A percentile compares a stretch with the other conserved stretches of the same genome.
Conservation (phyloP, 2,113 vertebrate species). For the Poeciliopsis turrubarensis region DNA sequence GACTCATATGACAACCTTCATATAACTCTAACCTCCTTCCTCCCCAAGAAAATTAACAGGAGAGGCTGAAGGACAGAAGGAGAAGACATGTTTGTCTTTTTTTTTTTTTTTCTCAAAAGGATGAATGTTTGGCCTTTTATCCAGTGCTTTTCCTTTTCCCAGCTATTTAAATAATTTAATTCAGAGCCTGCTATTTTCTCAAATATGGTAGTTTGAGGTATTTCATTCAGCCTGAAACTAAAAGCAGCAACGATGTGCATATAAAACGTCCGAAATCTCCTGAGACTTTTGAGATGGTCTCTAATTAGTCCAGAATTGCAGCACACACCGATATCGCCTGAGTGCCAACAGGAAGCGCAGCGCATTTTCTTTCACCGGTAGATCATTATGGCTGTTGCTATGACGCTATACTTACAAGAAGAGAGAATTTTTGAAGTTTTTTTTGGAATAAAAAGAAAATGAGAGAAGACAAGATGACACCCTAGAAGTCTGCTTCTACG, state of each 20-base stretch:
- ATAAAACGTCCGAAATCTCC: neutral
- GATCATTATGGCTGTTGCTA: too few species aligned
- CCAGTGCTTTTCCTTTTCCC: neutral
- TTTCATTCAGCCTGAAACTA: neutral
- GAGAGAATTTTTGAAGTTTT: too few species aligned
- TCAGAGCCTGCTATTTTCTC: neutral
- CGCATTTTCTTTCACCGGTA: too few species aligned
- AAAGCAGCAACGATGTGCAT: neutral
- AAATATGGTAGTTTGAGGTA: neutral
- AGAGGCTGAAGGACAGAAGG: conserved; percentile 53
- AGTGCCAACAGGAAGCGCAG: too few species aligned
- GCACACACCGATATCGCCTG: too few species aligned
- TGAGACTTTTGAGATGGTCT: neutral
- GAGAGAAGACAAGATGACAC: too few species aligned
- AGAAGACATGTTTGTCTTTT: conserved; percentile 29
- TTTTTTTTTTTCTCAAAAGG: conserved; percentile 39
- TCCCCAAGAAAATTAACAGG: conserved; percentile 68
- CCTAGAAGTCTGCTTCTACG: too few species aligned
- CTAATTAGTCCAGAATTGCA: too few species aligned
- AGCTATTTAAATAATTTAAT: neutral
- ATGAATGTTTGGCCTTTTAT: neutral
- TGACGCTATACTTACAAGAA: too few species aligned
- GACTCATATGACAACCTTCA: conserved; percentile 73
- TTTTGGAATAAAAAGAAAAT: too few species aligned
- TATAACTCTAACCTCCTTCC: conserved; percentile 70